Evolutionary conservation across 2,113 vertebrate species (phyloP).

Genomic region (Camelus bactrianus): DNA sequence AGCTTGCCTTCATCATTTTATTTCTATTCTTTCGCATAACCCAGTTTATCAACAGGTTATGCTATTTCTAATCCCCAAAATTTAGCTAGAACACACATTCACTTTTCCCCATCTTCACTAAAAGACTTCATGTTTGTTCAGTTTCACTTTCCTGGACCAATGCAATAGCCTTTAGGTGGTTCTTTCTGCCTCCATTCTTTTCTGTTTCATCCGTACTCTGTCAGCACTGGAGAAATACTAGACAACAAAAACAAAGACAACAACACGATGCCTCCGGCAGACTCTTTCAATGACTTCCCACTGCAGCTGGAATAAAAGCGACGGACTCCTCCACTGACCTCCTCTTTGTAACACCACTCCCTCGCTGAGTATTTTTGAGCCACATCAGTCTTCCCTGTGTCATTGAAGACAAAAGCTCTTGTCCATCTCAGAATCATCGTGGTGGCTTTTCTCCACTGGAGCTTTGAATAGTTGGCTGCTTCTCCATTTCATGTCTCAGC

Average conservation of each 20-base stretch:
- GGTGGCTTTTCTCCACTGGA: not conserved
- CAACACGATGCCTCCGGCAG: not conserved
- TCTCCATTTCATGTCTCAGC: not conserved
- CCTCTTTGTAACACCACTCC: accelerated
- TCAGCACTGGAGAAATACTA: not conserved
- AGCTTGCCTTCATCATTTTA: not conserved
- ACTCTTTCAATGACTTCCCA: not conserved
- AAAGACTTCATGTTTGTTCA: not conserved
- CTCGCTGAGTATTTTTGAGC: not conserved
- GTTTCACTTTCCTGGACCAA: not conserved
- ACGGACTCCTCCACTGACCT: not conserved
- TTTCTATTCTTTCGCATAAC: not conserved
- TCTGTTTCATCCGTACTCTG: not conserved
- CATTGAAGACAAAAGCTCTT: not conserved
- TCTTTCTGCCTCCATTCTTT: not conserved
- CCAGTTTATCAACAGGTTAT: not conserved
- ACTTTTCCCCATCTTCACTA: not conserved
- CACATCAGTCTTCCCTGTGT: not conserved
- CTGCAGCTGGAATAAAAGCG: not conserved
- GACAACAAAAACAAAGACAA: not conserved
- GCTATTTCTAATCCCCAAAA: not conserved
- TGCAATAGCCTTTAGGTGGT: not conserved
- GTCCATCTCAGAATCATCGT: not conserved
- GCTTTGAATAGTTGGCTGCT: not conserved
- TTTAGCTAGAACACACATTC: not conserved